A percentile compares a stretch with the other conserved stretches of the same genome.
Evolutionary conservation across 2,888 invertebrate species (phyloP).

Genomic region (Drosophila emarginata): DNA sequence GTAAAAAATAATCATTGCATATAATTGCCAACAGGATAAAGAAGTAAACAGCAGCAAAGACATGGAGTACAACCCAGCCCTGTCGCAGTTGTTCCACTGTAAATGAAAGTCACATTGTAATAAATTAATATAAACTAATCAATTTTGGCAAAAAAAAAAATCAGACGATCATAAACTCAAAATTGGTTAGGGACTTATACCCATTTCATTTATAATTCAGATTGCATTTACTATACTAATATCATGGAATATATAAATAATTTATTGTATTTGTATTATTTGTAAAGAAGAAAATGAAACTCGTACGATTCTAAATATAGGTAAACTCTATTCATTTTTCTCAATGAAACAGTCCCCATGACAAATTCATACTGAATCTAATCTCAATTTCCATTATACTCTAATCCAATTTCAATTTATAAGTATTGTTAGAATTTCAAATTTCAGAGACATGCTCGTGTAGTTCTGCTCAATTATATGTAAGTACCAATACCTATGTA

Average conservation of each 20-base stretch:
- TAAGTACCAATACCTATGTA: neutral
- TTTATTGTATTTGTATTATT: no score
- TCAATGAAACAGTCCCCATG: slow-evolving; percentile 5
- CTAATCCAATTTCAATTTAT: slow-evolving; percentile 13
- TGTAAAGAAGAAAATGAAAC: neutral
- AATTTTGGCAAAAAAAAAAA: no score
- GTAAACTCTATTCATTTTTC: neutral
- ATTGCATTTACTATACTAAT: no score
- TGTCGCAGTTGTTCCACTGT: slow-evolving; percentile 85
- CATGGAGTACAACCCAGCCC: slow-evolving; percentile 91
- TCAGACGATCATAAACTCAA: no score
- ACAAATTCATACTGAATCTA: slow-evolving; percentile 18
- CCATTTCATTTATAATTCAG: no score
- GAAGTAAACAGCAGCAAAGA: slow-evolving; percentile 90
- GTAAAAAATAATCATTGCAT: slow-evolving; percentile 96
- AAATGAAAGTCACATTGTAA: neutral
- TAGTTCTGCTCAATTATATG: neutral
- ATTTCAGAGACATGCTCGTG: neutral
- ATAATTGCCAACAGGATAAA: slow-evolving; percentile 93
- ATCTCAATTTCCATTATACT: slow-evolving; percentile 26
- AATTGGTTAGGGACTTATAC: no score
- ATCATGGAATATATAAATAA: no score
- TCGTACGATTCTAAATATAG: slow-evolving; percentile 8
- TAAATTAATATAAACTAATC: no score
- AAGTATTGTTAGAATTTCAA: neutral